These are phyloP conservation scores for Drosophila tanythrix DNA, from an alignment of 2,888 invertebrate genomes.

Conservation along the genomic window DNA sequence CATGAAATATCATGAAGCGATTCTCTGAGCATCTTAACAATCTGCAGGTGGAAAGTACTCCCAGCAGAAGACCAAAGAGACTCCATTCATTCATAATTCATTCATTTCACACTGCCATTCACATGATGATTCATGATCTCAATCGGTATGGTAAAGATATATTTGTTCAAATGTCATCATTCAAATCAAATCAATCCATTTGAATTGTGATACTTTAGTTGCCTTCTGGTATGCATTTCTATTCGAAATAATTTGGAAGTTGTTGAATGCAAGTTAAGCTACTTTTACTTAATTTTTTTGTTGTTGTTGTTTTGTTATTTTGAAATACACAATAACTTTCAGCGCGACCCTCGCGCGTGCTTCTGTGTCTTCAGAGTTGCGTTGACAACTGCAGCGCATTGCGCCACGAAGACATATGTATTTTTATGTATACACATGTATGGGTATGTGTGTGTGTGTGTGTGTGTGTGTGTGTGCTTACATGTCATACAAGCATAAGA, in stretches of 20 bases:
- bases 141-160: background rate
- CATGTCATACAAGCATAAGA: constrained; percentile 72
- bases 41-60: background rate
- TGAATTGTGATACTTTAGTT: background rate
- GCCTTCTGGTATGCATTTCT: background rate
- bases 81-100: background rate
- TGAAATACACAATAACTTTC: background rate
- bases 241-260: background rate
- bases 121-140: background rate
- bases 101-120: background rate
- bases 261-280: background rate
- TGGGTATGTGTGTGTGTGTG: constrained; percentile 9
- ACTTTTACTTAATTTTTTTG: background rate
- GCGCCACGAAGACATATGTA: constrained; percentile 23
- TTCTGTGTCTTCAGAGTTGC: constrained; percentile 4
- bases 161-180: background rate
- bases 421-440: constrained; percentile 6
- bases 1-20: background rate
- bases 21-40: background rate
- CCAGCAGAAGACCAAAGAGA: background rate
- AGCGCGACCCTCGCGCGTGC: constrained; percentile 26
- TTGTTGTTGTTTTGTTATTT: background rate
- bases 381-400: constrained; percentile 45
- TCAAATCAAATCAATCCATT: background rate
- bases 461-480: constrained; percentile 42